Evolutionary conservation across 1,140 invertebrate species (phyloP).

Genomic region (Solen grandis): DNA sequence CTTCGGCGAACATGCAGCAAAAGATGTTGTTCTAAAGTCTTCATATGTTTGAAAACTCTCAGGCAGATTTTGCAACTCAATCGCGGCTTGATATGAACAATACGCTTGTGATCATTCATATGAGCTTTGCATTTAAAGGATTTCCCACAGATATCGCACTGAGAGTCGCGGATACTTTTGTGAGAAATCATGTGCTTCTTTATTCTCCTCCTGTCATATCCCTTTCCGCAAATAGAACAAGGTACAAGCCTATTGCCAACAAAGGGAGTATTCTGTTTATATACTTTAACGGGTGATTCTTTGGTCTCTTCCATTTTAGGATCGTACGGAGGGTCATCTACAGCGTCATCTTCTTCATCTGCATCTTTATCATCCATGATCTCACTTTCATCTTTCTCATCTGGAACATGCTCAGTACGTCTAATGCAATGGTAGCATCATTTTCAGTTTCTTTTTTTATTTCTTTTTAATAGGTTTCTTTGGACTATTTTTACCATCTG

Average conservation of each 20-base stretch:
- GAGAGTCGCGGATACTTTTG: neutral
- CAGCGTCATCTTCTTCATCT: neutral
- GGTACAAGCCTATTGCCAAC: no score
- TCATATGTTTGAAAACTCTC: neutral
- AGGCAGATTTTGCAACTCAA: constrained; percentile 12
- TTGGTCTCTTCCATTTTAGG: no score
- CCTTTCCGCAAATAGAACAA: constrained; percentile 29
- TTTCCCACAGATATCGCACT: constrained; percentile 23
- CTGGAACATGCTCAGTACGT: neutral
- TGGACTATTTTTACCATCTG: neutral
- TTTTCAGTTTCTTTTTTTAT: neutral
- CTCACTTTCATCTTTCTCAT: neutral
- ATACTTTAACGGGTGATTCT: no score
- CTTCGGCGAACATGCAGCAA: constrained; percentile 19
- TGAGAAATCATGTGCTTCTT: constrained; percentile 32
- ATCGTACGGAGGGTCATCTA: no score
- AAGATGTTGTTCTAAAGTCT: constrained; percentile 38
- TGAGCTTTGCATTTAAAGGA: constrained; percentile 27
- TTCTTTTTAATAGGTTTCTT: neutral
- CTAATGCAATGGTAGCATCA: neutral
- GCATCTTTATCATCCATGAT: neutral
- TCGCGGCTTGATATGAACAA: constrained; percentile 19
- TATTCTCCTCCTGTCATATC: constrained; percentile 13
- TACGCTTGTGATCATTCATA: constrained; percentile 30
- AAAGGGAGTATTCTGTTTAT: no score